A percentile compares a stretch with the other conserved stretches of the same genome.
Evolutionary conservation across 2,888 invertebrate species (phyloP).

Genomic region (Prosopocoilus inquinatus): DNA sequence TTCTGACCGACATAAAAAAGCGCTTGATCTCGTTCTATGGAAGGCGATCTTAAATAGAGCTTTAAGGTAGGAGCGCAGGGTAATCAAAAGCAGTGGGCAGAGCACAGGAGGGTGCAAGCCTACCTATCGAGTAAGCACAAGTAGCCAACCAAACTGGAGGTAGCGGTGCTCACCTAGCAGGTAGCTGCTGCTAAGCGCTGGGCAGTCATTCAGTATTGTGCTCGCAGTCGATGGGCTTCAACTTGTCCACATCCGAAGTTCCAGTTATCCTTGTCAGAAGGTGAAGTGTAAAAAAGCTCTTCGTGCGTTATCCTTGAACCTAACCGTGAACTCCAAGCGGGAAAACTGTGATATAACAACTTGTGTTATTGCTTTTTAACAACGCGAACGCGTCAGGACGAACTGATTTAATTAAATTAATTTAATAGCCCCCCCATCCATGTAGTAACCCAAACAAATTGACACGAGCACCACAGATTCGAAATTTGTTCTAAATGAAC

Average conservation of each 20-base stretch:
- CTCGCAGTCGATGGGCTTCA: conserved; percentile 49
- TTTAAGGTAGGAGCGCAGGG: conserved; percentile 29
- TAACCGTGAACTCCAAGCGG: conserved; percentile 13
- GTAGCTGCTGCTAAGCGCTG: conserved; percentile 40
- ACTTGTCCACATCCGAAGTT: not conserved
- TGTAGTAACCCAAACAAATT: no score
- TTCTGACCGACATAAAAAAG: not conserved
- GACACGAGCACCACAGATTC: not conserved
- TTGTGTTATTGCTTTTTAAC: not conserved
- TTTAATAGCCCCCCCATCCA: no score
- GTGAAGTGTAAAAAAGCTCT: conserved; percentile 9
- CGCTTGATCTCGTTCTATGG: conserved; percentile 10
- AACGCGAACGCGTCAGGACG: no score
- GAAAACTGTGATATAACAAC: conserved; percentile 1
- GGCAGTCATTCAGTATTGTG: conserved; percentile 52
- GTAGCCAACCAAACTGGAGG: conserved; percentile 51
- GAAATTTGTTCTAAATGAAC: conserved; percentile 4
- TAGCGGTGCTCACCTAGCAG: conserved; percentile 49
- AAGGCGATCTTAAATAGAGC: conserved; percentile 17
- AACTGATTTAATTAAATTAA: no score
- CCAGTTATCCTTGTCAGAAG: conserved; percentile 8
- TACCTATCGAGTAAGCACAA: conserved; percentile 48
- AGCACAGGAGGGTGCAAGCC: conserved; percentile 47
- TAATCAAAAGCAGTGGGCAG: conserved; percentile 48
- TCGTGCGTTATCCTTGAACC: conserved; percentile 14